phyloP scores from a whole-genome alignment of 2,888 invertebrate species.

The Protonemura montana region DNA sequence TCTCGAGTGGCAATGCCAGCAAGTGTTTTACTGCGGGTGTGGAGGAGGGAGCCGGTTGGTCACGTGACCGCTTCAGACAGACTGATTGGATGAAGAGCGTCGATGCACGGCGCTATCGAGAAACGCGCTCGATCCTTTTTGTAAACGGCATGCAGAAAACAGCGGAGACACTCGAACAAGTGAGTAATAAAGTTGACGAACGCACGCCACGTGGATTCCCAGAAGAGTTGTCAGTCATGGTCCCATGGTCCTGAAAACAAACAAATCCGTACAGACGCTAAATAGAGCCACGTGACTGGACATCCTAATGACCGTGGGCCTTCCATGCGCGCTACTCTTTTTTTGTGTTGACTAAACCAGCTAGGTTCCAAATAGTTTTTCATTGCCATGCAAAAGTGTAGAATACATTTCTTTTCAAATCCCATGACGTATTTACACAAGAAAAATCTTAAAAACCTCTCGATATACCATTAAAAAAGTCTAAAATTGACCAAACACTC shows the following conservation, averaged over 20 bases:
- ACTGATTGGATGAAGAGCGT: conserved; percentile 22
- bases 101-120: background rate
- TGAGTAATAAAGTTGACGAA: background rate
- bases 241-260: background rate
- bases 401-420: no score
- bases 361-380: no score
- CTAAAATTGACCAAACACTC: background rate
- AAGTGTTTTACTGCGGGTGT: background rate
- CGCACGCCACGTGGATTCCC: background rate
- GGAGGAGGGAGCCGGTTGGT: background rate
- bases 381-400: no score
- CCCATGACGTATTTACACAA: background rate
- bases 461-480: background rate
- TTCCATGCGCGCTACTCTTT: background rate
- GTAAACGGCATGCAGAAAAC: background rate
- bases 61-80: conserved; percentile 32
- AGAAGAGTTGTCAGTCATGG: background rate
- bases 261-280: background rate
- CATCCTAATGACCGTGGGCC: background rate
- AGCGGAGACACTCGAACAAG: background rate
- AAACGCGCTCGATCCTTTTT: conserved; percentile 19
- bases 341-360: no score
- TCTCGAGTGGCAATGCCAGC: background rate
- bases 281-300: background rate
- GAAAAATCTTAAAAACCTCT: background rate